Evolutionary conservation across 2,113 vertebrate species (phyloP).

Genomic region (Nanorana parkeri): DNA sequence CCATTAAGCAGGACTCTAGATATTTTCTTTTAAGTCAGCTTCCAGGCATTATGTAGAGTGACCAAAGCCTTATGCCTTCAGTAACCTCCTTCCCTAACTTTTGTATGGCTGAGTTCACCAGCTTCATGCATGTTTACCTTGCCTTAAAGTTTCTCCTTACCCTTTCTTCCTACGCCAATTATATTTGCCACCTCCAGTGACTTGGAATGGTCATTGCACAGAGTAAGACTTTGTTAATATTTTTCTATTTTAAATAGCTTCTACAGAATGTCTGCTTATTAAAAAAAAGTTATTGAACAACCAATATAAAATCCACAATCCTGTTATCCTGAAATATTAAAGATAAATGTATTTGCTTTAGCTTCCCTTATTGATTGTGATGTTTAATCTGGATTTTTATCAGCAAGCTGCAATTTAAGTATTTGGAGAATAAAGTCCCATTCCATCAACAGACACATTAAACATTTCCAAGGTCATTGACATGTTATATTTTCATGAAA

Average conservation of each 20-base stretch:
- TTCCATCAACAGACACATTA: constrained; percentile 36
- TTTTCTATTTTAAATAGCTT: not conserved
- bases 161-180: too few species aligned
- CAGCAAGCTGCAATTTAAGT: constrained; percentile 21
- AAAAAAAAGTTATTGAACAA: not conserved
- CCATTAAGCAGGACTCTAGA: too few species aligned
- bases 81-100: too few species aligned
- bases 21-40: too few species aligned
- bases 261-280: not conserved
- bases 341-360: constrained; percentile 6
- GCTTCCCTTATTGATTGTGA: not conserved
- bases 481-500: constrained; percentile 32
- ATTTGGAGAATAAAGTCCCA: constrained; percentile 21
- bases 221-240: not conserved
- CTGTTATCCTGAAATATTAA: not conserved
- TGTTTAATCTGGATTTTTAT: constrained; percentile 36
- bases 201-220: not conserved
- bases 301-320: not conserved
- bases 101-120: too few species aligned
- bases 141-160: too few species aligned
- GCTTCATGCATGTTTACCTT: too few species aligned
- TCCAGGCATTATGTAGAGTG: too few species aligned
- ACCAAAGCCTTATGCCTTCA: too few species aligned
- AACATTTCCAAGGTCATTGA: constrained; percentile 17
- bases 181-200: not conserved